Evolutionary conservation across 2,113 vertebrate genomes (phyloP), one percentile per base, ranked within the genome.

Genomic region (Scatophagus argus): DNA sequence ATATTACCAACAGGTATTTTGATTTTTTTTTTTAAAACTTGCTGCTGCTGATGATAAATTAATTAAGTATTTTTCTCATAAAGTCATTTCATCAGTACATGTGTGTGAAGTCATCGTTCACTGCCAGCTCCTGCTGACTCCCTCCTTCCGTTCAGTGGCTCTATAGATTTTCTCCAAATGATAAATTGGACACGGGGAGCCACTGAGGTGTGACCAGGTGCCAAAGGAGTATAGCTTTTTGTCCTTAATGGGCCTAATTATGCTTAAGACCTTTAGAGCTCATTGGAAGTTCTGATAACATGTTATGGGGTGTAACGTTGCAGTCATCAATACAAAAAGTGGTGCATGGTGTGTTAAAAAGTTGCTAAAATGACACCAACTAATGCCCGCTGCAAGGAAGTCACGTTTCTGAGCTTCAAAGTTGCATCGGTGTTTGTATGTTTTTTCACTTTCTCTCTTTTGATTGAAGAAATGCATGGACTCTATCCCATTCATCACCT

Each of bases 91-190:
- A 86, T 86, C 78, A 77, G 70, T 66, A 77, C 44, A 83, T 89
- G 74, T 67, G 65, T 84, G 75, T 77, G 52, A 73, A 83, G 66
- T 68, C 81, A 89, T 91, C 83, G 76, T 68, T 91, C 87, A 90
- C 77, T 84, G 84, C 85, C 85, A 88, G 51, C 61, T 86, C 64
- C 83, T 29, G 84, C 62, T 83, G 79, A 86, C 85, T 90, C 83
- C 71, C 83, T 59, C 85, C 76, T 82, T 87, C 65, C 79, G 76
- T 69, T 87, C 86, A 87, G 62, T 84, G 74, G 86, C 81, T 84
- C 77, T 87, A 93, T 92, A 76, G 91, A 93, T 92, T 93, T 92
- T 87, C 66, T 82, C 74, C 80, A 84, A 84, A 87, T 92, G 92
- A 93, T 93, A 87, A 89, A 93, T 93, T 93, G 87, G 90, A 83